Percentiles rank a stretch among this genome's conserved stretches.
Evolutionary conservation across 92 coral and sea anemone species (phyloP).

Genomic region (Heliopora coerulea): DNA sequence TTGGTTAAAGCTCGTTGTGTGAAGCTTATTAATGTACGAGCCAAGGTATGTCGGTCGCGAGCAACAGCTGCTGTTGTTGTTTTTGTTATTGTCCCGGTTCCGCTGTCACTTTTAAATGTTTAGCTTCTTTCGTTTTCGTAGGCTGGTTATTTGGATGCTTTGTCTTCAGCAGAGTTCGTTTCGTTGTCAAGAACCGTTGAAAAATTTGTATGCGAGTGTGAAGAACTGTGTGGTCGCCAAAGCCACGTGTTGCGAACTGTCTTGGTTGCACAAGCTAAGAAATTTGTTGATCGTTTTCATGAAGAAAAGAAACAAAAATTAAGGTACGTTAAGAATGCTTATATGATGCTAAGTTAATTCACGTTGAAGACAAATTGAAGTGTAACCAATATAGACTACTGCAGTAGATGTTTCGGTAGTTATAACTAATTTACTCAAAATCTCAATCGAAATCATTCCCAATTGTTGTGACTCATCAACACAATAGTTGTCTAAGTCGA

Average conservation of each 20-base stretch:
- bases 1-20: slow-evolving; percentile 97
- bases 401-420: no score
- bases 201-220: slow-evolving; percentile 93
- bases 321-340: slow-evolving; percentile 53
- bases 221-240: slow-evolving; percentile 92
- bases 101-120: no score
- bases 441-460: no score
- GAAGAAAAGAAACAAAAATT: slow-evolving; percentile 93
- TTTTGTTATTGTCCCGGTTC: not conserved
- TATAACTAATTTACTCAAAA: no score
- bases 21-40: slow-evolving; percentile 88
- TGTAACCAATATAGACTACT: no score
- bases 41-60: slow-evolving; percentile 62
- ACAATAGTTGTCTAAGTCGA: no score
- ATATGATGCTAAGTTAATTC: not conserved
- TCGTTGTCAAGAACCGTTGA: slow-evolving; percentile 88
- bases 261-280: slow-evolving; percentile 89
- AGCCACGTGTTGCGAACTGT: slow-evolving; percentile 91
- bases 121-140: slow-evolving; percentile 12
- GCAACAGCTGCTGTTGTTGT: not conserved
- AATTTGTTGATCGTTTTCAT: slow-evolving; percentile 94
- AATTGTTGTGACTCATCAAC: no score
- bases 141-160: slow-evolving; percentile 93
- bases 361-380: no score
- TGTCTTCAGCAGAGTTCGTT: slow-evolving; percentile 95